Evolutionary conservation across 2,888 invertebrate genomes (phyloP).

Genomic region (Lasioglossum marginatum): DNA sequence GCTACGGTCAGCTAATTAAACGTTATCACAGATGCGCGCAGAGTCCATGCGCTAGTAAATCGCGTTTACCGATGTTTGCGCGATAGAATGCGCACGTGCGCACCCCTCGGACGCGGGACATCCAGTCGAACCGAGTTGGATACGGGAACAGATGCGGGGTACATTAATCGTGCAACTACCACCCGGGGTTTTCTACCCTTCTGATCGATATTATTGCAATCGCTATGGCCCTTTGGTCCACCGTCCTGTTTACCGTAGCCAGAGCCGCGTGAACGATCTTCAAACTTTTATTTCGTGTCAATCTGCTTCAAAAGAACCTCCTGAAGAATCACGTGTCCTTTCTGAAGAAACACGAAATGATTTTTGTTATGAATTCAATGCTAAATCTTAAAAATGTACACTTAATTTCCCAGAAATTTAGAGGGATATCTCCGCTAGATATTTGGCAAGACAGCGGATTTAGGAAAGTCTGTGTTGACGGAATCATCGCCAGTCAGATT

Average conservation of each 20-base stretch:
- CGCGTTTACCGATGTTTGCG: slow-evolving; percentile 23
- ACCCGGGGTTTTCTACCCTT: slow-evolving; percentile 51
- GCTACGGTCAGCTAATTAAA: neutral
- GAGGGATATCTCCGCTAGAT: neutral
- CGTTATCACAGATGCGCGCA: neutral
- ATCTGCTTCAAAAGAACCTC: neutral
- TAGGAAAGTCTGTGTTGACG: neutral
- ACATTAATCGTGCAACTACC: slow-evolving; percentile 74
- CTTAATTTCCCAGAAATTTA: neutral
- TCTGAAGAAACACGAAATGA: too few relatives aligned
- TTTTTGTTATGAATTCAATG: neutral
- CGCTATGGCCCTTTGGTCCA: slow-evolving; percentile 47
- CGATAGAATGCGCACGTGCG: slow-evolving; percentile 26
- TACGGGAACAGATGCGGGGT: slow-evolving; percentile 78
- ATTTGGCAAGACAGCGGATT: neutral
- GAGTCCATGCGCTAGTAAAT: slow-evolving; percentile 15
- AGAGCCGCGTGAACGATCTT: neutral
- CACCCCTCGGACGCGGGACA: slow-evolving; percentile 26
- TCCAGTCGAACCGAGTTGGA: slow-evolving; percentile 49
- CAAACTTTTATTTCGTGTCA: neutral
- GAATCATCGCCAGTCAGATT: neutral
- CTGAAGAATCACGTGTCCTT: too few relatives aligned
- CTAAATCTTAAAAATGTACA: neutral
- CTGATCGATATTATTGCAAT: slow-evolving; percentile 72
- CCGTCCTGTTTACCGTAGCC: slow-evolving; percentile 39